A percentile compares a stretch with the other conserved stretches of the same genome.
phyloP scores from a whole-genome alignment of 1,140 invertebrate genomes.

The Drosophila navojoa region DNA sequence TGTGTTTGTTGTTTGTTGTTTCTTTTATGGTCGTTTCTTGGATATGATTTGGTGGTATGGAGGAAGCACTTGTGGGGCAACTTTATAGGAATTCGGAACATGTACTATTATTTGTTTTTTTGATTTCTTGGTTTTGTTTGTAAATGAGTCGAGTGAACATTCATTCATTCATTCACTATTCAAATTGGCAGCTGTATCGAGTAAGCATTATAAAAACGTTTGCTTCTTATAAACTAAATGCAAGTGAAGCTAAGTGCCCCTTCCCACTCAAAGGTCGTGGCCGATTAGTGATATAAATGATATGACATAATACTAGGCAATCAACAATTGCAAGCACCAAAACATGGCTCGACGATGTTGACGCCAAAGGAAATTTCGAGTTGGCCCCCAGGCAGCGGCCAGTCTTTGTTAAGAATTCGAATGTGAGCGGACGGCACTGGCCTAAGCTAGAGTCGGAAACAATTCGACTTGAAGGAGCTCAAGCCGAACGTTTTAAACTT shows the following conservation, averaged over 20 bases:
- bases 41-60: slow-evolving; percentile 55
- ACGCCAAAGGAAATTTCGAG: slow-evolving; percentile 1
- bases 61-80: slow-evolving; percentile 74
- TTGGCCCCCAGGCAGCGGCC: slow-evolving; percentile 20
- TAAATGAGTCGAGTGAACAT: slow-evolving; percentile 12
- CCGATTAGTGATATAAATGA: slow-evolving; percentile 29
- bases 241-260: slow-evolving; percentile 32
- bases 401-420: background rate
- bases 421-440: slow-evolving; percentile 36
- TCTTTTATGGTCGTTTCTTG: slow-evolving; percentile 22
- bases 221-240: slow-evolving; percentile 42
- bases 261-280: slow-evolving; percentile 14
- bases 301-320: slow-evolving; percentile 44
- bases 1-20: slow-evolving; percentile 35
- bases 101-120: slow-evolving; percentile 45
- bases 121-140: slow-evolving; percentile 52
- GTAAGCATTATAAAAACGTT: slow-evolving; percentile 34
- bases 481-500: slow-evolving; percentile 55
- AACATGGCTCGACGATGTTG: slow-evolving; percentile 31
- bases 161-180: slow-evolving; percentile 11
- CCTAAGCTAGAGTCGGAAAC: slow-evolving; percentile 32
- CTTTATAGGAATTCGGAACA: slow-evolving; percentile 59
- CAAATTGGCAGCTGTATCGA: slow-evolving; percentile 67
- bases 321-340: slow-evolving; percentile 16
- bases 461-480: slow-evolving; percentile 50